A percentile compares a stretch with the other conserved stretches of the same genome.
Evolutionary conservation across 2,113 vertebrate genomes (phyloP).

Genomic region (Diadophis punctatus): DNA sequence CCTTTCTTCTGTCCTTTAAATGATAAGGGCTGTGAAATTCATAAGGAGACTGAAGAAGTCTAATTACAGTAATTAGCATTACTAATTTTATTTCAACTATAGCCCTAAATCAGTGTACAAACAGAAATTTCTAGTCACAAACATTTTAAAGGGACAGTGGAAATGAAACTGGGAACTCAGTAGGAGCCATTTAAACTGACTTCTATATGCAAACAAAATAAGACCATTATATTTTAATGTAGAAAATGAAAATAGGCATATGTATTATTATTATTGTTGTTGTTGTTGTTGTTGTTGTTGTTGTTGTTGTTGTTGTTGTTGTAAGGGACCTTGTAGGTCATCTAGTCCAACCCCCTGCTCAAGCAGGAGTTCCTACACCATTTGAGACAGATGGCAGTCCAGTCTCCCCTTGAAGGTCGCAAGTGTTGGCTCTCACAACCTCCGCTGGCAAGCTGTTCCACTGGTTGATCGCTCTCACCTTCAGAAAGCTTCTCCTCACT

Average conservation of each 20-base stretch:
- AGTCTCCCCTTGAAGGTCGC: too few relatives aligned
- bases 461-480: too few relatives aligned
- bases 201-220: not conserved
- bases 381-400: too few relatives aligned
- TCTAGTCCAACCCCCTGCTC: too few relatives aligned
- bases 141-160: not conserved
- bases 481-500: too few relatives aligned
- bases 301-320: too few relatives aligned
- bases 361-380: too few relatives aligned
- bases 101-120: slow-evolving; percentile 14
- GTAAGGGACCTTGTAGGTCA: too few relatives aligned
- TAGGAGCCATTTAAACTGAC: not conserved
- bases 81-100: slow-evolving; percentile 24
- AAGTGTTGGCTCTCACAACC: too few relatives aligned
- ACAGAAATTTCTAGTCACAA: not conserved
- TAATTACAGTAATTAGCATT: slow-evolving; percentile 35
- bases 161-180: not conserved
- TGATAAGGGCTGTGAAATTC: slow-evolving; percentile 37
- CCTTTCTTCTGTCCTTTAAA: slow-evolving; percentile 21
- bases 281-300: too few relatives aligned
- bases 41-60: slow-evolving; percentile 11
- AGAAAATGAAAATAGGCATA: not conserved
- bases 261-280: too few relatives aligned
- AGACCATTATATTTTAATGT: not conserved
- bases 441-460: too few relatives aligned